Conservation (phyloP, 2,888 invertebrate species). For the Chrysolina americana region DNA sequence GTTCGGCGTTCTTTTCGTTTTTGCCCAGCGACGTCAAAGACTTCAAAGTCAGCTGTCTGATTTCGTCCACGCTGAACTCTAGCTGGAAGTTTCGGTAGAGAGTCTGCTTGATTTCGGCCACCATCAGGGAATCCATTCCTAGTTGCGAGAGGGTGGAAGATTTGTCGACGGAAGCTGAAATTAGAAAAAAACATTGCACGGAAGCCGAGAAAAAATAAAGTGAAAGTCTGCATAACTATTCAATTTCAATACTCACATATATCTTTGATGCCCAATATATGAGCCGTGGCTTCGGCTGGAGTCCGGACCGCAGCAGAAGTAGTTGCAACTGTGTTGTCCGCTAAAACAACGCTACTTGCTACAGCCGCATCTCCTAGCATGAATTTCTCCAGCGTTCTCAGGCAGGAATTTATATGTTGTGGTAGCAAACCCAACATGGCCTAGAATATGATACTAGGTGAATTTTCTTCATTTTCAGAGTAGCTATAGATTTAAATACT, state of each 20-base stretch:
- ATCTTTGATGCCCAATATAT: constrained; percentile 49
- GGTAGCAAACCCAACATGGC: constrained; percentile 70
- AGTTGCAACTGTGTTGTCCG: constrained; percentile 2
- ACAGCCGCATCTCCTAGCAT: constrained; percentile 44
- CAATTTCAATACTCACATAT: constrained; percentile 35
- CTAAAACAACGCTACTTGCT: constrained; percentile 40
- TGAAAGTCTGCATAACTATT: not conserved
- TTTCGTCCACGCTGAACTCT: constrained; percentile 43
- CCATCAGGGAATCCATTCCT: constrained; percentile 54
- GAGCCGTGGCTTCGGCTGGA: constrained; percentile 41
- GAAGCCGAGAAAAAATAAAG: too few relatives aligned
- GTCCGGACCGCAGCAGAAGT: constrained; percentile 60
- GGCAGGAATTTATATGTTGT: constrained; percentile 45
- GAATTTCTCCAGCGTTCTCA: constrained; percentile 42
- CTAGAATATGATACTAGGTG: constrained; percentile 45
- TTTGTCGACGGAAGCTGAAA: constrained; percentile 40
- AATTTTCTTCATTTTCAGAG: too few relatives aligned
- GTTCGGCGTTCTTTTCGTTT: not conserved
- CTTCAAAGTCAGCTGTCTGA: constrained; percentile 48
- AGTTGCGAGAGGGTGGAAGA: constrained; percentile 43
- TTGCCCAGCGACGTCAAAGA: not conserved
- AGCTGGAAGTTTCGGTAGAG: constrained; percentile 48
- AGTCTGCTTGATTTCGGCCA: constrained; percentile 53
- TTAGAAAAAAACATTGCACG: constrained; percentile 17
- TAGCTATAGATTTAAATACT: too few relatives aligned